Base-by-base conservation (phyloP, 2,888 invertebrate species). In the Girardia tigrina region DNA sequence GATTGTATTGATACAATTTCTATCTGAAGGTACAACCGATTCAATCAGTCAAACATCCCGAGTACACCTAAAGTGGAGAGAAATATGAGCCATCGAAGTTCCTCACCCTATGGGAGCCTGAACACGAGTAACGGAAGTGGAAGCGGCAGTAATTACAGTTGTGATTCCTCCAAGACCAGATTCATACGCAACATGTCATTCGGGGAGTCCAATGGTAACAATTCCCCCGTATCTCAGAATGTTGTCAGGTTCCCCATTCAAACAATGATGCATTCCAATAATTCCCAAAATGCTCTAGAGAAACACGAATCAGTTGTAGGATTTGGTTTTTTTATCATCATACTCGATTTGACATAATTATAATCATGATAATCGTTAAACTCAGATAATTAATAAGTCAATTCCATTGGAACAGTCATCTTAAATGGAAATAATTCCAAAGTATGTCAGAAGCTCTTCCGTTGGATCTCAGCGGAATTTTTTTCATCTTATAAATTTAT, bases 61-160 rank as follows among this genome's bases (percentile, higher is more conserved):
- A 56, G 8, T 2, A 56, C 56, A 8, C 56, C 56, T 4, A 56
- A 56, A n/a, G 56, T 56, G n/a, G 56, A 56, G 23, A n/a, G 56
- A n/a, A 56, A 56, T n/a, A 12, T 56, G 56, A 2, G 56, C n/a
- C 56, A 56, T 56, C 56, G 56, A 4, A 56, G 56, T n/a, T 56
- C 56, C n/a, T 56, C 56, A 4, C 56, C 56, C 4, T 56, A 56
- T 56, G 56, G 56, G 23, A 56, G 56, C 56, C 56, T 56, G n/a
- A 4, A 56, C 23, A 56, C 56, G n/a, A 20, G 20, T 4, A 56
- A n/a, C n/a, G 23, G 56, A 20, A 23, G 56, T 8, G n/a, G n/a
- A 6, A 56, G 56, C 56, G n/a, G n/a, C n/a, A 56, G 56, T n/a
- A 56, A 56, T 56, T 56, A 56, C 23, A 56, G 56, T 56, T 56